phyloP scores from a whole-genome alignment of 2,888 invertebrate species.

The Flexamia atlantica region DNA sequence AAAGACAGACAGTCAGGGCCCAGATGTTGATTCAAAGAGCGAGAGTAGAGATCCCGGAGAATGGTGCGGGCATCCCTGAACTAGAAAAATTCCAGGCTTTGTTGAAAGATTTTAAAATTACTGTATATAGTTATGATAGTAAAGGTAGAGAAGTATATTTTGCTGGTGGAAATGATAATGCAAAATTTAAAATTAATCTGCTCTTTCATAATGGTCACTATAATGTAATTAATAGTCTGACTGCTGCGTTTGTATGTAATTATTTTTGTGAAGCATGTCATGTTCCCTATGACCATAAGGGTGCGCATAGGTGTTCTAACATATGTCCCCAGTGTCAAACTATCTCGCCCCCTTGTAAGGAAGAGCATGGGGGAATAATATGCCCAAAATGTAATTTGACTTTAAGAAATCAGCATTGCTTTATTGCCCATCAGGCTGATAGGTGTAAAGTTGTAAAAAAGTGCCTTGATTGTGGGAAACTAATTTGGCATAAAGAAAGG shows the following conservation, averaged over 20 bases:
- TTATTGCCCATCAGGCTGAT: too few species aligned
- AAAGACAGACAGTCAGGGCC: constrained; percentile 13
- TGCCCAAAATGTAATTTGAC: too few species aligned
- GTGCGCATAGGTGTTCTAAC: too few species aligned
- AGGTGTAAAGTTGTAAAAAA: too few species aligned
- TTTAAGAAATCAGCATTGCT: too few species aligned
- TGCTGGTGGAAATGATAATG: neutral
- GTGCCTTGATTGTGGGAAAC: too few species aligned
- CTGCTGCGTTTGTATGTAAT: constrained; percentile 67
- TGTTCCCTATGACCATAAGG: too few species aligned
- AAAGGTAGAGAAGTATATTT: neutral
- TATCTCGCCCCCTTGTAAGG: too few species aligned
- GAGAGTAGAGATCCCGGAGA: neutral
- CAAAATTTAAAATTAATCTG: constrained; percentile 66
- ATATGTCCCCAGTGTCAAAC: too few species aligned
- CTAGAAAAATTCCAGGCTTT: constrained; percentile 33
- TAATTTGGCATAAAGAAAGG: too few species aligned
- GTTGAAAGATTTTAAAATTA: constrained; percentile 16
- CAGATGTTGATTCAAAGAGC: constrained; percentile 22
- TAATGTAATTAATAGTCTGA: constrained; percentile 68
- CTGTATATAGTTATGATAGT: neutral
- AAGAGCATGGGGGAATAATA: too few species aligned
- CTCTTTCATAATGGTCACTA: constrained; percentile 61
- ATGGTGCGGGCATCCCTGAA: constrained; percentile 23
- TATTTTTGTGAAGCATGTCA: too few species aligned